Evolutionary conservation across 2,113 vertebrate species (phyloP).

Genomic region (Carollia perspicillata): DNA sequence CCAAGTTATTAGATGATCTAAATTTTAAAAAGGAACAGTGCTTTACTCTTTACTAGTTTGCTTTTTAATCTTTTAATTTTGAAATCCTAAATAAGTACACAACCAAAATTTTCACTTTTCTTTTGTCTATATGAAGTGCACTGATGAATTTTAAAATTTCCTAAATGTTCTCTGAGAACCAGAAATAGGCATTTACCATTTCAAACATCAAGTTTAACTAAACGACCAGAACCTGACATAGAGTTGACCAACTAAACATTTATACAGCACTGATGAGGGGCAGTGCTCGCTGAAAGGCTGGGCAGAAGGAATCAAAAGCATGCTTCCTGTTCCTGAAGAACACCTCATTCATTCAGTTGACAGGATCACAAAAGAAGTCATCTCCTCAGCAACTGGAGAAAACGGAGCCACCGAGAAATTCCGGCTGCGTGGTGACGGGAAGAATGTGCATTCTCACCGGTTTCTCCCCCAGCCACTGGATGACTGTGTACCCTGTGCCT

Average conservation of each 20-base stretch:
- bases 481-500: neutral
- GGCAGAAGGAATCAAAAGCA: neutral
- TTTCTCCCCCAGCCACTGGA: neutral
- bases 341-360: neutral
- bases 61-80: conserved; percentile 27
- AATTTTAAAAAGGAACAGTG: neutral
- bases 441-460: neutral
- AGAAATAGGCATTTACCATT: neutral
- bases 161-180: neutral
- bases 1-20: neutral
- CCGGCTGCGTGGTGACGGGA: neutral
- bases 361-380: neutral
- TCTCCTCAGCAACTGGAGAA: neutral
- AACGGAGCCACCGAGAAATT: neutral
- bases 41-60: neutral
- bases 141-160: neutral
- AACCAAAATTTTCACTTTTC: neutral
- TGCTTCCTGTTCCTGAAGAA: neutral
- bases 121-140: neutral
- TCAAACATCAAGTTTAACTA: neutral
- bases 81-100: neutral
- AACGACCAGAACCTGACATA: neutral
- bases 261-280: neutral
- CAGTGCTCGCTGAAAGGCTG: neutral
- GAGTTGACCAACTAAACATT: neutral